These are phyloP conservation scores for Megalurothrips usitatus DNA, from an alignment of 2,888 invertebrate species.

Conservation along the genomic window DNA sequence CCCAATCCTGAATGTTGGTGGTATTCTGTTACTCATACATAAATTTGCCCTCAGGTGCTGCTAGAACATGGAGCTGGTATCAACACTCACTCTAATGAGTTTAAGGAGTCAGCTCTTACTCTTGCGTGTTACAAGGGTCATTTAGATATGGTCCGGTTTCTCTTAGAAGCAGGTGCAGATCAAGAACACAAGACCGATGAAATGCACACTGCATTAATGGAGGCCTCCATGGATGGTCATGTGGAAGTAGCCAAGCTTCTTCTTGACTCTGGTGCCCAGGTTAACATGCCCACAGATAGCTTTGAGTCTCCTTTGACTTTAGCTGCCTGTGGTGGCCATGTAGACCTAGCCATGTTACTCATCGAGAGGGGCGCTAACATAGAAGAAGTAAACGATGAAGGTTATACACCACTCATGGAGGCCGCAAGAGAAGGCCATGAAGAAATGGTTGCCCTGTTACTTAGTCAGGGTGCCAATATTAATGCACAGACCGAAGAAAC, in stretches of 20 bases:
- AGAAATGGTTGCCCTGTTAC: constrained; percentile 91
- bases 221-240: constrained; percentile 99
- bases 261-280: constrained; percentile 95
- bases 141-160: constrained; percentile 93
- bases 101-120: constrained; percentile 96
- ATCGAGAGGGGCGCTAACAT: constrained; percentile 97
- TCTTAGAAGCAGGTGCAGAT: constrained; percentile 93
- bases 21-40: background rate
- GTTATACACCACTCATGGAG: constrained; percentile 99
- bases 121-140: constrained; percentile 95
- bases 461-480: constrained; percentile 77
- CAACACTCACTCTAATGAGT: constrained; percentile 98
- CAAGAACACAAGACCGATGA: constrained; percentile 98
- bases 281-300: constrained; percentile 99
- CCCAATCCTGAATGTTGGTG: background rate
- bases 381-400: constrained; percentile 99
- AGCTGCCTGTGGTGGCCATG: constrained; percentile 98
- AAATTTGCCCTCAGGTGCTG: constrained; percentile 56
- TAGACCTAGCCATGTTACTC: constrained; percentile 90
- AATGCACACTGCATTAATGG: constrained; percentile 99
- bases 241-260: constrained; percentile 93
- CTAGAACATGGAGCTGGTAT: constrained; percentile 93
- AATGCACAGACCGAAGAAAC: constrained; percentile 99
- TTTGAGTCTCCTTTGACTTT: constrained; percentile 98
- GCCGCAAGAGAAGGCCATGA: constrained; percentile 98